phyloP scores from a whole-genome alignment of 2,888 invertebrate genomes.

The Leucania comma region DNA sequence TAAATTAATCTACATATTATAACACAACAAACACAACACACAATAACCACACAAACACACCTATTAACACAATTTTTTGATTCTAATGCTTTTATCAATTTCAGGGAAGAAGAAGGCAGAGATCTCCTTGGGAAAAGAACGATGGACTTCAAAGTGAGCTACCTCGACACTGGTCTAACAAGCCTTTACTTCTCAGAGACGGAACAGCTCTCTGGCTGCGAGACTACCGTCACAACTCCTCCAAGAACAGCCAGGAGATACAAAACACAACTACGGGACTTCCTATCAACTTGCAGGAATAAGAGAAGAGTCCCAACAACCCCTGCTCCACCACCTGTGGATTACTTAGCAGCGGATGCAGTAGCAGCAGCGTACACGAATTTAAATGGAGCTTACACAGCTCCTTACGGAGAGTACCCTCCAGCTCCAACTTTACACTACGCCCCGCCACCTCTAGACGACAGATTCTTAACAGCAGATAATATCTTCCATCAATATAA shows the following conservation, averaged over 20 bases:
- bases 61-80: too few species aligned
- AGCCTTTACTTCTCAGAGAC: conserved; percentile 97
- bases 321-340: conserved; percentile 92
- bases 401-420: conserved; percentile 94
- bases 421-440: conserved; percentile 93
- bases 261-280: conserved; percentile 98
- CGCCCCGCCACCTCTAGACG: conserved; percentile 91
- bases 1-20: too few species aligned
- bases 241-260: conserved; percentile 96
- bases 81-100: conserved; percentile 67
- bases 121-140: conserved; percentile 99
- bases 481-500: conserved; percentile 97
- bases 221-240: conserved; percentile 92
- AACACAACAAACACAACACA: too few species aligned
- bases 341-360: conserved; percentile 93
- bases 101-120: conserved; percentile 99
- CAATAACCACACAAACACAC: too few species aligned
- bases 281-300: conserved; percentile 97
- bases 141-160: conserved; percentile 99
- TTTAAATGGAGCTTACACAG: conserved; percentile 94
- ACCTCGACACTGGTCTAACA: conserved; percentile 97
- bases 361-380: conserved; percentile 95
- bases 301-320: conserved; percentile 92
- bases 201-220: conserved; percentile 93
- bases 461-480: conserved; percentile 95